phyloP scores from a whole-genome alignment of 2,797 vertebrate genomes.

The Anniella stebbinsi region DNA sequence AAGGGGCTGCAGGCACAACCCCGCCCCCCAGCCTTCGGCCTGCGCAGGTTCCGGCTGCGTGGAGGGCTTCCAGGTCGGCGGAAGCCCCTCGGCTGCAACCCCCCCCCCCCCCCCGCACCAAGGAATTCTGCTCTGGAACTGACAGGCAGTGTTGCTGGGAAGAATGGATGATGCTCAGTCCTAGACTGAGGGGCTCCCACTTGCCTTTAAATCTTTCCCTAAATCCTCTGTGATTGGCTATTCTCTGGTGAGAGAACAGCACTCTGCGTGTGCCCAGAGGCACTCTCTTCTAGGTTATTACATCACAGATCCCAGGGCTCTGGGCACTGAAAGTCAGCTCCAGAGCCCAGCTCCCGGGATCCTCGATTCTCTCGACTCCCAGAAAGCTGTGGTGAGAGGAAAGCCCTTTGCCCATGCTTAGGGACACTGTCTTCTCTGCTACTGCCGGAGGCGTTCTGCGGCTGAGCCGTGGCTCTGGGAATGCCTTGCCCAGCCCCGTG shows the following conservation, averaged over 20 bases:
- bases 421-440: neutral
- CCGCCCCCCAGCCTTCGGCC: neutral
- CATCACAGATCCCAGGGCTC: neutral
- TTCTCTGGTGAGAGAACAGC: neutral
- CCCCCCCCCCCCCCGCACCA: too few relatives aligned
- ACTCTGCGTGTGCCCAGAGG: neutral
- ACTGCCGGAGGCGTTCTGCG: neutral
- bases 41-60: too few relatives aligned
- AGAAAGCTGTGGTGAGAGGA: neutral
- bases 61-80: too few relatives aligned
- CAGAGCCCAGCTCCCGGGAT: neutral
- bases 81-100: neutral
- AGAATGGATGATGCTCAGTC: too few relatives aligned
- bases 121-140: too few relatives aligned
- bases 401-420: neutral
- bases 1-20: too few relatives aligned
- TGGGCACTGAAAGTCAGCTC: too few relatives aligned
- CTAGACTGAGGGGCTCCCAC: too few relatives aligned
- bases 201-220: neutral
- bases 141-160: too few relatives aligned
- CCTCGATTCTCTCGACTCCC: neutral
- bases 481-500: too few relatives aligned
- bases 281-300: neutral
- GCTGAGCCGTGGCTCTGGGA: neutral
- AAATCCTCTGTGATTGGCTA: neutral